A percentile compares a stretch with the other conserved stretches of the same genome.
phyloP scores from a whole-genome alignment of 2,888 invertebrate species.

The Creontiades dilutus region DNA sequence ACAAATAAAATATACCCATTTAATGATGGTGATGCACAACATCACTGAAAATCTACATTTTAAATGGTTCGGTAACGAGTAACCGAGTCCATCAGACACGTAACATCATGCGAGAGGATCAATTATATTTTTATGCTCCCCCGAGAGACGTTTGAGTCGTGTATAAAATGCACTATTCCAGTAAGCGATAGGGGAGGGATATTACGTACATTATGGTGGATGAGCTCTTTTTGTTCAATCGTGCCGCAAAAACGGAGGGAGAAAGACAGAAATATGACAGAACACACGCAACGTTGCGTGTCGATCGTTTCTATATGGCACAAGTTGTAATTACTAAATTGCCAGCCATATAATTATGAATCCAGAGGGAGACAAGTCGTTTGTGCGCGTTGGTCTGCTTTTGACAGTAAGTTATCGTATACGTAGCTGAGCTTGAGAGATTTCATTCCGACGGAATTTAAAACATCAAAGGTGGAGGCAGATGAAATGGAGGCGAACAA shows the following conservation, averaged over 20 bases:
- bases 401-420: not conserved
- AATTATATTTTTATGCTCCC: too few species aligned
- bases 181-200: not conserved
- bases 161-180: too few species aligned
- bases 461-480: not conserved
- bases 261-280: not conserved
- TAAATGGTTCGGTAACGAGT: too few species aligned
- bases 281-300: constrained; percentile 1
- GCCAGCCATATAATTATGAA: constrained; percentile 6
- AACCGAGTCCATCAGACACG: too few species aligned
- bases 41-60: too few species aligned
- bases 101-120: too few species aligned
- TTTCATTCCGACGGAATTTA: not conserved
- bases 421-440: not conserved
- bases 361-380: constrained; percentile 12
- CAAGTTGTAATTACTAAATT: constrained; percentile 30
- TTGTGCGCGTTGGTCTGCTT: constrained; percentile 8
- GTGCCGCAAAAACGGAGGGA: not conserved
- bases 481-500: too few species aligned
- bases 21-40: too few species aligned
- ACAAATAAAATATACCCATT: too few species aligned
- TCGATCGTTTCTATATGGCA: not conserved
- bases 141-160: too few species aligned
- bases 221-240: constrained; percentile 11
- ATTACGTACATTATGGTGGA: not conserved